A percentile compares a stretch with the other conserved stretches of the same genome.
Conservation (phyloP, 2,113 vertebrate species). For the Neogobius melanostomus region DNA sequence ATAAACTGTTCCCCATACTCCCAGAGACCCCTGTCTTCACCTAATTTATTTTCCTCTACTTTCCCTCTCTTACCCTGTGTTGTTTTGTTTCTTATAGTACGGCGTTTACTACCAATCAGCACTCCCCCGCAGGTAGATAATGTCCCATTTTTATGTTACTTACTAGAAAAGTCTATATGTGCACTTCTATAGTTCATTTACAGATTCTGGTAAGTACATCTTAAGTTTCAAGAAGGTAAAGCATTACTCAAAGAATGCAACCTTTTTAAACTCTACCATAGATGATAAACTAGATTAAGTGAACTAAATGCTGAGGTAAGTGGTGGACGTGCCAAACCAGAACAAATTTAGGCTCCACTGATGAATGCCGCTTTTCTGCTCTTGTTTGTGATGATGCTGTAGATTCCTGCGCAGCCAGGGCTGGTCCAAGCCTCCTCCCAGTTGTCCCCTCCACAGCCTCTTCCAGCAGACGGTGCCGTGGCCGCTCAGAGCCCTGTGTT, state of each 20-base stretch:
- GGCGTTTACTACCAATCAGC: conserved; percentile 74
- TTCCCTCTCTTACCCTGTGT: conserved; percentile 58
- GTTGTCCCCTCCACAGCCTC: conserved; percentile 44
- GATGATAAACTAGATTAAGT: neutral
- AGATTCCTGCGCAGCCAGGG: conserved; percentile 57
- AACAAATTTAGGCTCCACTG: neutral
- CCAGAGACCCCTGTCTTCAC: neutral
- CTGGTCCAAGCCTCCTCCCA: conserved; percentile 53
- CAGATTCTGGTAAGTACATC: neutral
- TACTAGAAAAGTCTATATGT: neutral
- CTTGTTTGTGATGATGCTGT: conserved; percentile 1
- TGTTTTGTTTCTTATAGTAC: conserved; percentile 75
- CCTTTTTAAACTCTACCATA: neutral
- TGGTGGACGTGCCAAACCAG: conserved; percentile 3
- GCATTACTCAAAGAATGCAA: neutral
- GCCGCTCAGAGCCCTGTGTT: conserved; percentile 38
- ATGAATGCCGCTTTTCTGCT: neutral
- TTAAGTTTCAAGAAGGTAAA: neutral
- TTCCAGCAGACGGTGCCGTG: conserved; percentile 53
- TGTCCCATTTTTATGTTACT: conserved; percentile 49
- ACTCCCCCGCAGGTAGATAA: conserved; percentile 72
- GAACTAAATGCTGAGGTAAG: conserved; percentile 42
- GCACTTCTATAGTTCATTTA: conserved; percentile 3
- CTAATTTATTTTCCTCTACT: conserved; percentile 7
- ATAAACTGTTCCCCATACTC: neutral